Evolutionary conservation across 2,888 invertebrate species (phyloP).

Genomic region (Bombylius major): DNA sequence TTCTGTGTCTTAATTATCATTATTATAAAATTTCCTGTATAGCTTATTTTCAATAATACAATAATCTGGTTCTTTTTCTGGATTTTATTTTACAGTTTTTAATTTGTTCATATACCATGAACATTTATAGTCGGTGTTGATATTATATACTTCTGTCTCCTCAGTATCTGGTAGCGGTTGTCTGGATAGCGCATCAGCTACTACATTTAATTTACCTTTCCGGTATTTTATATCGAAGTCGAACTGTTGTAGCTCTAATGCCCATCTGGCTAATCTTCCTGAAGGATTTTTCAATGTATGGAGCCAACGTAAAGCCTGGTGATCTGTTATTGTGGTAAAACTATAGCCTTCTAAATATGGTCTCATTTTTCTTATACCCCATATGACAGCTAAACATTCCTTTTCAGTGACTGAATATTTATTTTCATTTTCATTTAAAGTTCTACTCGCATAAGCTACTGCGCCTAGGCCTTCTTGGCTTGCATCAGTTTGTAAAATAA

Average conservation of each 20-base stretch:
- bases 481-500: neutral
- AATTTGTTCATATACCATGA: too few relatives aligned
- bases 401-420: neutral
- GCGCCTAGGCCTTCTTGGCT: too few relatives aligned
- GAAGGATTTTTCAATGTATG: neutral
- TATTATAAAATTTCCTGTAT: too few relatives aligned
- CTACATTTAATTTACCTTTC: neutral
- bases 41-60: too few relatives aligned
- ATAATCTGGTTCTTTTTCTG: too few relatives aligned
- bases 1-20: too few relatives aligned
- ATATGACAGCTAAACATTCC: neutral
- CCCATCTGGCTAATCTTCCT: neutral
- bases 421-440: neutral
- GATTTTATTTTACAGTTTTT: too few relatives aligned
- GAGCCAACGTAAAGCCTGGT: neutral
- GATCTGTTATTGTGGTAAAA: neutral
- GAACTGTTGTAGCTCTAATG: neutral
- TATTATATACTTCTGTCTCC: too few relatives aligned
- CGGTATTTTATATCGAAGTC: neutral
- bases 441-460: conserved; percentile 8
- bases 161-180: too few relatives aligned
- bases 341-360: neutral
- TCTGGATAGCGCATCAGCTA: neutral
- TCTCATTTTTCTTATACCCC: neutral
- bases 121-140: too few relatives aligned